Base-by-base conservation (phyloP, 2,888 invertebrate genomes). In the Exephanes ischioxanthus region DNA sequence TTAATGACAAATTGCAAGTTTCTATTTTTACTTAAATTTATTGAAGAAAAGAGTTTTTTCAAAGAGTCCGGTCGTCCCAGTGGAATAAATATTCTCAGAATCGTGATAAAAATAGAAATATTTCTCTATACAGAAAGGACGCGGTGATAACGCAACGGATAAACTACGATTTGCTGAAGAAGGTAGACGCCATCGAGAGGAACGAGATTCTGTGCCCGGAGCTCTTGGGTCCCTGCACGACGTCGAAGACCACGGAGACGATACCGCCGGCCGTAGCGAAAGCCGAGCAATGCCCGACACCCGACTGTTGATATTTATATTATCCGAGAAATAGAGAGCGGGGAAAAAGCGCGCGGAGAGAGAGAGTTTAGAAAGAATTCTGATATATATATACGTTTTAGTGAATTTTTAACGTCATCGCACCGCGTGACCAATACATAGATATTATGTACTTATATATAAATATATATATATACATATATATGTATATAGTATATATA, bases 81-180 rank as follows among this genome's bases (percentile, higher is more conserved):
- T 37, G 37, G 45, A 14, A 45, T 14, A 3, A 45, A 45, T 45
- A 45, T 45, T 45, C 14, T 14, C 14, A 14, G 3, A 45, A 45
- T 45, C 22, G 14, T 22, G 22, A 75, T n/a, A 33, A 63, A 30
- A 16, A 48, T 22, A 2, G 9, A 26, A n/a, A 51, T 82, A 76
- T 80, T 89, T 92, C 88, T 89, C 72, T 86, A 93, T 93, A 19
- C 95, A 97, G 97, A 91, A 95, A 97, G 92, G 99, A 99, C 94
- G 99, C 99, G 0, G 95, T 97, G 61, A 97, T 99, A 14, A 95
- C 96, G 0, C 98, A 99, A 88, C 95, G 95, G 89, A 98, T 99
- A 87, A 98, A 98, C 93, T 99, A 98, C 93, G 99, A 99, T 94
- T 94, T 99, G 76, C 94, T 99, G 79, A 97, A 96, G 92, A 96